Evolutionary conservation across 2,888 invertebrate species (phyloP).

Genomic region (Protonemura montana): DNA sequence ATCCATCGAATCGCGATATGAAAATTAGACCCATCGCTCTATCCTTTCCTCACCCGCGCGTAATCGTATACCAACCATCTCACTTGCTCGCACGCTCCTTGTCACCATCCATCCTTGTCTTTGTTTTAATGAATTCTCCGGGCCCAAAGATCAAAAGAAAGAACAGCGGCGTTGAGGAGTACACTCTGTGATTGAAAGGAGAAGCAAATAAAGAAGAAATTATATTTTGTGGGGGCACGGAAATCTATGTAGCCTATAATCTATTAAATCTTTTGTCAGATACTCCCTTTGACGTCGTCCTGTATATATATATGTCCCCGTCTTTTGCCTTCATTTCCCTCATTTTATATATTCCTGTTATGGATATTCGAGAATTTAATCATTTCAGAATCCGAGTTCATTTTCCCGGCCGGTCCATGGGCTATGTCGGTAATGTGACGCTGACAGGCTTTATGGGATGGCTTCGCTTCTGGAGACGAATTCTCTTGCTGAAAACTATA

Average conservation of each 20-base stretch:
- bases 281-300: background rate
- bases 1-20: constrained; percentile 33
- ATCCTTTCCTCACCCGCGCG: background rate
- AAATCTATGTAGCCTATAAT: constrained; percentile 27
- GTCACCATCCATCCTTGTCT: background rate
- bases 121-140: constrained; percentile 40
- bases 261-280: constrained; percentile 17
- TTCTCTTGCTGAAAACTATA: background rate
- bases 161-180: background rate
- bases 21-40: constrained; percentile 16
- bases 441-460: background rate
- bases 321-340: background rate
- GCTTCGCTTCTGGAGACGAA: background rate
- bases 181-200: constrained; percentile 17
- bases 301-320: background rate
- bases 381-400: background rate
- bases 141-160: constrained; percentile 34
- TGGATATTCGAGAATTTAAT: background rate
- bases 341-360: background rate
- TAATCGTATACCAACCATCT: background rate
- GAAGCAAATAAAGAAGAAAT: constrained; percentile 24
- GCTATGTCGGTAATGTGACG: background rate
- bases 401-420: background rate
- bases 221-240: constrained; percentile 10
- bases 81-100: background rate